Percentiles rank a stretch among this genome's conserved stretches.
phyloP scores from a whole-genome alignment of 2,797 vertebrate species.

The Chaetophractus vellerosus region DNA sequence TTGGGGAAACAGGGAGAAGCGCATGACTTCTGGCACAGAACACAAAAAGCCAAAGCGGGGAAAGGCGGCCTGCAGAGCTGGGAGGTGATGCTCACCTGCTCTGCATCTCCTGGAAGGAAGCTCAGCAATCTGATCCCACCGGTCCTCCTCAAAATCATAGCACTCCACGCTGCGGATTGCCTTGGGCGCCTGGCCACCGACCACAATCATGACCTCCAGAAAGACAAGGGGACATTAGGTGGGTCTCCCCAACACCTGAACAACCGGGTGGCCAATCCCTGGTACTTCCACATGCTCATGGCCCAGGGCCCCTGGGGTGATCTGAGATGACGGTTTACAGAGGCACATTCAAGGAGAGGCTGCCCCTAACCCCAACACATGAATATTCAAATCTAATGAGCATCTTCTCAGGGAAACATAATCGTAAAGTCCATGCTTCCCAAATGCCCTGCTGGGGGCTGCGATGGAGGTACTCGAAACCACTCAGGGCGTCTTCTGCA shows the following conservation, averaged over 20 bases:
- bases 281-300: background rate
- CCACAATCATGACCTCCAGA: constrained; percentile 98
- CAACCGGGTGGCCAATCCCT: background rate
- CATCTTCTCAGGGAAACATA: background rate
- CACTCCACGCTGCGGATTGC: constrained; percentile 98
- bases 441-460: background rate
- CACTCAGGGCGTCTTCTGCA: background rate
- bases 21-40: background rate
- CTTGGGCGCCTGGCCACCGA: constrained; percentile 98
- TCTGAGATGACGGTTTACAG: background rate
- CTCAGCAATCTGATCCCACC: constrained; percentile 98
- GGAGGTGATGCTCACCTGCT: constrained; percentile 91
- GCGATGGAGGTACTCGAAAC: background rate
- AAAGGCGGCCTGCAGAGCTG: background rate
- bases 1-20: background rate
- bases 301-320: background rate
- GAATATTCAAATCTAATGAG: background rate
- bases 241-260: background rate
- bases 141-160: constrained; percentile 97
- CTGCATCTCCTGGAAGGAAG: constrained; percentile 97
- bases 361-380: background rate
- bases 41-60: too few relatives aligned
- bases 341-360: background rate
- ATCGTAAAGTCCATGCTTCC: background rate
- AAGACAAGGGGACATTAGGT: constrained; percentile 76